Base-by-base conservation (phyloP, 2,888 invertebrate species). In the Cerastis rubricosa region DNA sequence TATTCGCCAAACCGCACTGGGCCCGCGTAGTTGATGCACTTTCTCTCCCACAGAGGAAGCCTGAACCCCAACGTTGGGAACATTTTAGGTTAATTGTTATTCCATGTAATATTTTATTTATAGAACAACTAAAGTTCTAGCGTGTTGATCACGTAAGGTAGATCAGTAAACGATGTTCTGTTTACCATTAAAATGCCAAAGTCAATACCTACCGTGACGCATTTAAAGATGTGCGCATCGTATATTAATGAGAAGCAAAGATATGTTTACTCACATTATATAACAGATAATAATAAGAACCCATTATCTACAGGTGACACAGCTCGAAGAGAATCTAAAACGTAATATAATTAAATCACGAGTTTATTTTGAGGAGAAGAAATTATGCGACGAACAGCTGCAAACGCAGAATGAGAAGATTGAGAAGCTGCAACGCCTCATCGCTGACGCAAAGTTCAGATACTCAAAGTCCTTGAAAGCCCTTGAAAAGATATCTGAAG, bases 291-390 rank as follows among this genome's bases (percentile, higher is more conserved):
- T 49, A 61, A 73, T 74, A 57, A 47, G 25, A 57, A 57, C 25
- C 29, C 40, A 14, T 49, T 72, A 91, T 92, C 47, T 78, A 4
- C 90, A 97, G 97, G 97, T 98, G 64, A 98, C 98, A 88, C 97
- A 98, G 89, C 93, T 99, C 47, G 99, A 99, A 93, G 98, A 99
- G 87, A 98, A 98, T 89, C 97, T 98, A 75, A 98, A 98, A 87
- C 97, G 98, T 74, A 98, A 98, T 91, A 99, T 99, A 71, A 97
- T 98, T 57, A 99, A 99, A 94, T 98, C 99, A 2, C 97, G 99
- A 77, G 97, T 98, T 0, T 99, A 99, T 93, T 99, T 99, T 91
- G 99, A 99, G 84, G 98, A 99, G 93, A 99, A 99, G 95, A 97
- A 98, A 90, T 97, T 98, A 22, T 98, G 99, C 88, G 98, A 99